These are phyloP conservation scores for Calycopis cecrops DNA, from an alignment of 1,140 invertebrate genomes.

Conservation along the genomic window DNA sequence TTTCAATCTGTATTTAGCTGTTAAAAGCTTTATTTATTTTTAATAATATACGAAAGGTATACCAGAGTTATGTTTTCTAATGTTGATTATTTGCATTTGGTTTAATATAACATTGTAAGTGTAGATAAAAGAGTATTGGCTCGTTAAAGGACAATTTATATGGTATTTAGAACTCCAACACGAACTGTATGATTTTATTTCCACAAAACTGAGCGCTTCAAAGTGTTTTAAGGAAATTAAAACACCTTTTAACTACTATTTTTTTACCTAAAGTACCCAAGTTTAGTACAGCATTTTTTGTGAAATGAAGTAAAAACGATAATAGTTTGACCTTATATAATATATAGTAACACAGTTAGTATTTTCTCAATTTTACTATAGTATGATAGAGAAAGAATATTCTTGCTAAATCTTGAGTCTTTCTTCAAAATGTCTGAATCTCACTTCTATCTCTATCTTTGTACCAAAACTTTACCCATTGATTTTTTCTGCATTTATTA, in stretches of 20 bases:
- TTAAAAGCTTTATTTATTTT: slow-evolving; percentile 43
- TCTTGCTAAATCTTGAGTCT: background rate
- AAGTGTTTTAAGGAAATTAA: too few relatives aligned
- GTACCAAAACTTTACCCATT: too few relatives aligned
- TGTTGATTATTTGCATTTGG: slow-evolving; percentile 4
- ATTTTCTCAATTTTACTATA: too few relatives aligned
- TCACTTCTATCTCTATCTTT: background rate
- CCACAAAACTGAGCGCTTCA: too few relatives aligned
- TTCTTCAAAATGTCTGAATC: background rate
- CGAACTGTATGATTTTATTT: too few relatives aligned
- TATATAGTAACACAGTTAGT: too few relatives aligned
- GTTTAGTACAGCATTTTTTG: too few relatives aligned
- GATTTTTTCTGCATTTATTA: too few relatives aligned
- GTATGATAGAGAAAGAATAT: too few relatives aligned
- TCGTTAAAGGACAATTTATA: background rate
- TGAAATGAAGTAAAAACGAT: too few relatives aligned
- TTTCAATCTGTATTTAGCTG: slow-evolving; percentile 33
- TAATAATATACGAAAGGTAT: slow-evolving; percentile 33
- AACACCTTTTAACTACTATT: too few relatives aligned
- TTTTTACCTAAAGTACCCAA: too few relatives aligned
- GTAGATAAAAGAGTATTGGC: slow-evolving; percentile 7
- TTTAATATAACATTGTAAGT: slow-evolving; percentile 6
- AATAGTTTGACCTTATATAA: slow-evolving; percentile 1
- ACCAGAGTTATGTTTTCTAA: slow-evolving; percentile 25
- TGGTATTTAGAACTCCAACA: background rate